Percentiles rank a stretch among this genome's conserved stretches.
phyloP scores from a whole-genome alignment of 2,113 vertebrate genomes.

The Nycticebus coucang region DNA sequence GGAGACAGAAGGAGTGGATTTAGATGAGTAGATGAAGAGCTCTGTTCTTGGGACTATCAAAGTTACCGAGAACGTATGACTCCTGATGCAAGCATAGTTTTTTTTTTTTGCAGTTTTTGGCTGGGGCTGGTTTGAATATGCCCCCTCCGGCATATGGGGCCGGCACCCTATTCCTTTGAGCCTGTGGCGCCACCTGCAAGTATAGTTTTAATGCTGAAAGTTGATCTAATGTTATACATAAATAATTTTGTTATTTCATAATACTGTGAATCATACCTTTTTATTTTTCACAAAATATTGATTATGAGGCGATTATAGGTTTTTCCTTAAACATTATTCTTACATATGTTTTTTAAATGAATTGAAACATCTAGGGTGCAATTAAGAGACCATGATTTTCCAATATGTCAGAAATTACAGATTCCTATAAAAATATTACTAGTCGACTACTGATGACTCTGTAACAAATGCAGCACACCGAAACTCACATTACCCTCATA shows the following conservation, averaged over 20 bases:
- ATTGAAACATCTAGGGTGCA: background rate
- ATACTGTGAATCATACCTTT: background rate
- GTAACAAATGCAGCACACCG: background rate
- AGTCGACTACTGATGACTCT: background rate
- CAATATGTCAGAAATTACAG: background rate
- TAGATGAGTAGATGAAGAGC: background rate
- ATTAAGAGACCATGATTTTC: background rate
- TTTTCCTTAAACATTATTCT: background rate
- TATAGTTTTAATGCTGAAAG: background rate
- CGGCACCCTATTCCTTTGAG: no score
- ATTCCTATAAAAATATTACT: slow-evolving; percentile 2
- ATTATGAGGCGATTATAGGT: background rate
- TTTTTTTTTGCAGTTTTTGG: background rate
- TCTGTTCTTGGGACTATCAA: background rate
- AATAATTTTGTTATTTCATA: background rate
- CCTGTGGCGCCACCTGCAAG: no score
- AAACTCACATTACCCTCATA: background rate
- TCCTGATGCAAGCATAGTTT: background rate
- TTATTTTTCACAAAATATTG: slow-evolving; percentile 45
- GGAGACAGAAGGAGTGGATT: background rate
- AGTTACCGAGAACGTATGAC: background rate
- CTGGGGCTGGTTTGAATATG: no score
- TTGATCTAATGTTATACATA: background rate
- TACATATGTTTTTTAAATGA: background rate
- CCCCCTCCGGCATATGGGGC: no score